Conservation (phyloP, 2,888 invertebrate genomes). For the Drosophila anomelani region DNA sequence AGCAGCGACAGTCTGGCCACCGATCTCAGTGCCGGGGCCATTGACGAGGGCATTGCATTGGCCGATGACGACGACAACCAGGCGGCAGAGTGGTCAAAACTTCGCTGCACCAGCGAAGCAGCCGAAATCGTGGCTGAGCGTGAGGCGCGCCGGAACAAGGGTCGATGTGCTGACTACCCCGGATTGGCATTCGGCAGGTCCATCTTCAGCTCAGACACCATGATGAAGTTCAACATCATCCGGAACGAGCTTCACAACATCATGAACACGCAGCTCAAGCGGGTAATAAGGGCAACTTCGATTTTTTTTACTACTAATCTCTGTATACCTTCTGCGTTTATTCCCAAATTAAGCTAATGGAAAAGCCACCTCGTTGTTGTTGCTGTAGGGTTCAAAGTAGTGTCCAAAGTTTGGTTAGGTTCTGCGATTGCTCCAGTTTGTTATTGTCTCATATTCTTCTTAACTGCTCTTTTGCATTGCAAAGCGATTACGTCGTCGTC, state of each 20-base stretch:
- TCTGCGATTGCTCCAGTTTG: constrained; percentile 64
- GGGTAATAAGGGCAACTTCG: constrained; percentile 88
- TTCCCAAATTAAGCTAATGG: constrained; percentile 25
- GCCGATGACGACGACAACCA: constrained; percentile 90
- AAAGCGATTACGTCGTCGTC: constrained; percentile 68
- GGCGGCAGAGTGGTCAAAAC: constrained; percentile 91
- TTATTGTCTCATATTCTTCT: constrained; percentile 23
- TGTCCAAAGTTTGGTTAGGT: constrained; percentile 70
- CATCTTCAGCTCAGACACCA: constrained; percentile 97
- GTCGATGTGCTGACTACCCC: constrained; percentile 95
- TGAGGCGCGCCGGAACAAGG: constrained; percentile 89
- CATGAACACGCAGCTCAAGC: constrained; percentile 97
- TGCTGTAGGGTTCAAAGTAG: constrained; percentile 7
- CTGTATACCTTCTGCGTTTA: constrained; percentile 23
- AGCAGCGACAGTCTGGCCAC: constrained; percentile 73
- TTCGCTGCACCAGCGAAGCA: constrained; percentile 95
- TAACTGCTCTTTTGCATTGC: constrained; percentile 62
- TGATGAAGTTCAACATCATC: constrained; percentile 99
- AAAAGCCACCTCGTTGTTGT: constrained; percentile 18
- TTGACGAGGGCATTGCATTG: constrained; percentile 86
- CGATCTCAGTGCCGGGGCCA: constrained; percentile 66
- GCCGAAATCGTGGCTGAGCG: constrained; percentile 95
- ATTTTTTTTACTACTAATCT: constrained; percentile 35
- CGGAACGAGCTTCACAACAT: constrained; percentile 99
- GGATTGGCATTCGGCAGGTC: constrained; percentile 96